phyloP scores from a whole-genome alignment of 2,113 vertebrate genomes.

The Pedionomus torquatus region DNA sequence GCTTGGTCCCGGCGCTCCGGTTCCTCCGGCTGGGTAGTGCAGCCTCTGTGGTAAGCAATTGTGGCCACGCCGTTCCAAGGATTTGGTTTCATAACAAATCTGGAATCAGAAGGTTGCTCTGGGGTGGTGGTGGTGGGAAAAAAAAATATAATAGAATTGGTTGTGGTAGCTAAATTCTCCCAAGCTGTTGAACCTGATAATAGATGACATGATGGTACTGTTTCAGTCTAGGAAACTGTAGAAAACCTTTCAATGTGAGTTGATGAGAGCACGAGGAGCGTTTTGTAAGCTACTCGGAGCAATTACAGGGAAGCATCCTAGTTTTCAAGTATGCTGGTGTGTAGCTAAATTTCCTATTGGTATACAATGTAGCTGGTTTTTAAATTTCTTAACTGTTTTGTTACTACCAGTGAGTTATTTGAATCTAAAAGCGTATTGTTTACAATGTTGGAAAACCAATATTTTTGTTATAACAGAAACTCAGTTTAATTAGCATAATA shows the following conservation, averaged over 20 bases:
- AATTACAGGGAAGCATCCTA: neutral
- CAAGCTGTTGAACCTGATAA: neutral
- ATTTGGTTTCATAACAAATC: neutral
- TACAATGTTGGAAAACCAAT: neutral
- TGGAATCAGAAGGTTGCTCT: neutral
- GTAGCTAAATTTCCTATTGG: neutral
- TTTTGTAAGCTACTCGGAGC: neutral
- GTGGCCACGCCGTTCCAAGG: fast-evolving
- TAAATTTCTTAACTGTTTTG: neutral
- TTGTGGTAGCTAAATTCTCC: neutral
- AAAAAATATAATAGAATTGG: neutral
- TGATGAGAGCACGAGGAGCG: neutral
- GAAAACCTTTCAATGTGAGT: neutral
- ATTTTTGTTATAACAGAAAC: neutral
- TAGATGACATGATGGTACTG: fast-evolving
- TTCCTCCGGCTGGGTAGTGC: neutral
- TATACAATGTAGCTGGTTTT: neutral
- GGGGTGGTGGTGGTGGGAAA: neutral
- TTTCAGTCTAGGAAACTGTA: neutral
- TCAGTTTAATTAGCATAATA: neutral
- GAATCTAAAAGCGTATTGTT: neutral
- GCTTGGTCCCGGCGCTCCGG: neutral
- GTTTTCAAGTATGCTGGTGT: neutral
- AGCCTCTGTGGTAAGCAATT: neutral
- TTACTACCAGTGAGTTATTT: neutral